phyloP scores from a whole-genome alignment of 2,797 vertebrate species.

The Notolabrus celidotus region DNA sequence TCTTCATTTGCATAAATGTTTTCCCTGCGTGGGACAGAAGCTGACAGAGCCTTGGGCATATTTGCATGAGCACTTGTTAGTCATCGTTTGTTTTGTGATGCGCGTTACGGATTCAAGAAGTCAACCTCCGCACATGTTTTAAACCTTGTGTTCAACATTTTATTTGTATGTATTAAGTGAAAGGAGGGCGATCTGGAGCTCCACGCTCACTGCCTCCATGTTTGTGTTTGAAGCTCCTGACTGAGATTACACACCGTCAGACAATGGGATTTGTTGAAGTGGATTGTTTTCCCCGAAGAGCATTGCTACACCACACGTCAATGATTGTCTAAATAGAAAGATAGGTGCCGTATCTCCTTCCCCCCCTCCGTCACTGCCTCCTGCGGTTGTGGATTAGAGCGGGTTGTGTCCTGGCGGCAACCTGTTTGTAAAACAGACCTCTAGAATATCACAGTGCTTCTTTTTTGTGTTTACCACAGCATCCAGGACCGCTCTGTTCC shows the following conservation, averaged over 20 bases:
- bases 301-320: constrained; percentile 31
- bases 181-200: not conserved
- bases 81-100: constrained; percentile 2
- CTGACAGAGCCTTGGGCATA: not conserved
- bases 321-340: constrained; percentile 43
- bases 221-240: not conserved
- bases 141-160: too few species aligned
- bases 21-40: not conserved
- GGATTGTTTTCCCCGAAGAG: not conserved
- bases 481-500: not conserved
- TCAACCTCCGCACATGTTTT: not conserved
- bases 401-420: constrained; percentile 7
- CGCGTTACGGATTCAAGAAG: not conserved
- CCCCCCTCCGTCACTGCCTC: constrained; percentile 23
- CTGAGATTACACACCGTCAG: not conserved
- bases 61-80: constrained; percentile 7
- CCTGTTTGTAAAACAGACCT: constrained; percentile 14
- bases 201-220: not conserved
- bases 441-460: constrained; percentile 1
- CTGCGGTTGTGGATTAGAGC: constrained; percentile 31
- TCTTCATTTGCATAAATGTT: constrained; percentile 12
- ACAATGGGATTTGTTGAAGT: not conserved
- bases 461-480: constrained; percentile 4
- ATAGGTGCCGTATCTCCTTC: not conserved
- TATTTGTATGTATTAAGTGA: not conserved